Evolutionary conservation across 2,113 vertebrate species (phyloP).

Genomic region (Scalopus aquaticus): DNA sequence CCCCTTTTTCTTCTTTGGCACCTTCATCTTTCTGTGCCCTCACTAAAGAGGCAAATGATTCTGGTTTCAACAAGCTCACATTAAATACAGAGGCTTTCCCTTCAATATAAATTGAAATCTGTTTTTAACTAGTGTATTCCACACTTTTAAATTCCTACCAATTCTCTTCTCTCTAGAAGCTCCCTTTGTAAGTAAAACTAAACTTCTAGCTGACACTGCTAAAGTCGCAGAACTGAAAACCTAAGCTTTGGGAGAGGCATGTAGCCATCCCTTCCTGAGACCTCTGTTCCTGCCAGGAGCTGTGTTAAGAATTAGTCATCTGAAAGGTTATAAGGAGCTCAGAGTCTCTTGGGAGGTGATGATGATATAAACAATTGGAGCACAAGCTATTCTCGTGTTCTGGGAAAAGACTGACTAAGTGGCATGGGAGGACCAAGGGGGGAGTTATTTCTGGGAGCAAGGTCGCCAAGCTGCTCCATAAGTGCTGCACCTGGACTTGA

Average conservation of each 20-base stretch:
- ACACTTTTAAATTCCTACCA: not conserved
- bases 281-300: not conserved
- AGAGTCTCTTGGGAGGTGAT: not conserved
- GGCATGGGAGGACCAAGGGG: too few species aligned
- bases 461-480: accelerated
- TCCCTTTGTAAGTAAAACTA: not conserved
- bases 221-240: not conserved
- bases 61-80: not conserved
- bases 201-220: not conserved
- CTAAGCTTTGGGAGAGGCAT: too few species aligned
- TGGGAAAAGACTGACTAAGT: not conserved
- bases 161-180: not conserved
- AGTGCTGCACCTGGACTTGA: too few species aligned
- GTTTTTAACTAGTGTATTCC: not conserved
- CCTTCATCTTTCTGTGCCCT: not conserved
- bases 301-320: not conserved
- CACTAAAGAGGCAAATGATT: not conserved
- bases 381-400: not conserved
- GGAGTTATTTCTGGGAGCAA: too few species aligned
- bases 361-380: accelerated
- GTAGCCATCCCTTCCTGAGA: not conserved
- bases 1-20: not conserved
- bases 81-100: not conserved
- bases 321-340: not conserved
- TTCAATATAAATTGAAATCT: not conserved